A percentile compares a stretch with the other conserved stretches of the same genome.
Evolutionary conservation across 2,113 vertebrate species (phyloP).

Genomic region (Microcebus jonahi): DNA sequence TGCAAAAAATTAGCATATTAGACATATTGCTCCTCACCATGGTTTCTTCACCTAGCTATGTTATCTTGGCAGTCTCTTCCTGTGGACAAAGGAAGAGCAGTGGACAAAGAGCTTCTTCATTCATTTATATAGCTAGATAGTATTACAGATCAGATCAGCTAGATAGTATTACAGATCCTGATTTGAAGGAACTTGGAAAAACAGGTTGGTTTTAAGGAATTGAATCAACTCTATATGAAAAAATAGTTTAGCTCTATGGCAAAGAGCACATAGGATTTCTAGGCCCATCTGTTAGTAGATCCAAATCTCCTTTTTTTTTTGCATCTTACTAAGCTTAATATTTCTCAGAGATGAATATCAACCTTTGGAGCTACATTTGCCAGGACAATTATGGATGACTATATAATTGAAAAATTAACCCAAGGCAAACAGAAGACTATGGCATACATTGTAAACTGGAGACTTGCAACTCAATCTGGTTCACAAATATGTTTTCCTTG

Average conservation of each 20-base stretch:
- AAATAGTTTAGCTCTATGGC: neutral
- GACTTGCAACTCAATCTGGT: neutral
- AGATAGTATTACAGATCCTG: neutral
- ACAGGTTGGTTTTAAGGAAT: neutral
- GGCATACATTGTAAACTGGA: neutral
- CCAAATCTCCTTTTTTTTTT: neutral
- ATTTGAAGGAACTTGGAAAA: neutral
- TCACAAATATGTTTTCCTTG: neutral
- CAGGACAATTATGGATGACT: neutral
- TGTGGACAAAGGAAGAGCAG: too few relatives aligned
- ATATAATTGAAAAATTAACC: neutral
- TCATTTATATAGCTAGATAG: neutral
- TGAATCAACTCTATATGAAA: neutral
- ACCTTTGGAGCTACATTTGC: neutral
- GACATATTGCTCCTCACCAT: neutral
- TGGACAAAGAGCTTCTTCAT: neutral
- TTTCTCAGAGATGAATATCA: neutral
- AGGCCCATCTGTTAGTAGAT: neutral
- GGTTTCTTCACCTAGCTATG: neutral
- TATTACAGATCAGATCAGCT: neutral
- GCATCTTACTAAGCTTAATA: neutral
- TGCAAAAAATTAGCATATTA: constrained; percentile 11
- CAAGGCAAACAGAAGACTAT: neutral
- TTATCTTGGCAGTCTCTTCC: neutral
- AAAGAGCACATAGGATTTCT: neutral